A percentile compares a stretch with the other conserved stretches of the same genome.
phyloP scores from a whole-genome alignment of 2,888 invertebrate species.

The Trachelus stipa region DNA sequence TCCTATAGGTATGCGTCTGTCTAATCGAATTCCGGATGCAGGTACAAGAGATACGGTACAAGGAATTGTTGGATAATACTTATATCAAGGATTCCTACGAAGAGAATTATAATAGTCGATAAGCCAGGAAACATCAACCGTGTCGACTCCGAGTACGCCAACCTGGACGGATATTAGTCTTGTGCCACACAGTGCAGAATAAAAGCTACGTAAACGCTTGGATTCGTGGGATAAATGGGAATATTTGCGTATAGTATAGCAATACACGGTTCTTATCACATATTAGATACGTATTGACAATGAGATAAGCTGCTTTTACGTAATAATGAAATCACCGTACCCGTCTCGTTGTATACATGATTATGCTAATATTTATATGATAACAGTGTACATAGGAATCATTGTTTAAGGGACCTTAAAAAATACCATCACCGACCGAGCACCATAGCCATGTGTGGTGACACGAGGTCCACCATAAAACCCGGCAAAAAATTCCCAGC shows the following conservation, averaged over 20 bases:
- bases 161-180: constrained; percentile 24
- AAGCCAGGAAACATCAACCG: constrained; percentile 28
- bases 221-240: not conserved
- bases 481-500: constrained; percentile 39
- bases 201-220: constrained; percentile 30
- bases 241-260: not conserved
- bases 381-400: not conserved
- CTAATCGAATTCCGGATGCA: not conserved
- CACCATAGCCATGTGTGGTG: constrained; percentile 31
- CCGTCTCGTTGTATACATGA: not conserved
- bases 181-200: constrained; percentile 33
- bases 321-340: not conserved
- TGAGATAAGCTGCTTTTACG: not conserved
- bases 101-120: not conserved
- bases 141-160: constrained; percentile 28
- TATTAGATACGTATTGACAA: not conserved
- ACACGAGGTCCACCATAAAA: constrained; percentile 21
- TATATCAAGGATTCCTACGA: not conserved
- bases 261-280: not conserved
- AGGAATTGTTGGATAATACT: not conserved
- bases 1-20: not conserved
- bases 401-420: not conserved
- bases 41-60: not conserved
- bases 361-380: not conserved
- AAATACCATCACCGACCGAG: constrained; percentile 44